Percentiles rank a stretch among this genome's conserved stretches.
These are phyloP conservation scores for Dryococelus australis DNA, from an alignment of 2,888 invertebrate species.

Conservation along the genomic window DNA sequence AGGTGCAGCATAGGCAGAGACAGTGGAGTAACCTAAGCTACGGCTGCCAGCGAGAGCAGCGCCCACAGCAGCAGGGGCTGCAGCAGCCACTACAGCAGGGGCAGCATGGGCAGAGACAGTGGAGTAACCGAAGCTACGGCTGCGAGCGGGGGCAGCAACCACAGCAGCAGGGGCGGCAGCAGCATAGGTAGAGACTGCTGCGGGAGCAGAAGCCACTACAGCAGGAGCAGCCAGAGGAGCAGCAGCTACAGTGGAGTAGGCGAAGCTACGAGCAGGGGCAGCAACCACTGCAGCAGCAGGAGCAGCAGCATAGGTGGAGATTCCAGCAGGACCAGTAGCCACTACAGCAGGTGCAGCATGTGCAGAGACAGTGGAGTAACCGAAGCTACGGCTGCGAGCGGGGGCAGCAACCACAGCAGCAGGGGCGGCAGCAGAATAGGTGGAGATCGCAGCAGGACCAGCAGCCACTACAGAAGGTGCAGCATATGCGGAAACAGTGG, in stretches of 20 bases:
- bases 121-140: constrained; percentile 43
- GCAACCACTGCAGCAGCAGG: constrained; percentile 49
- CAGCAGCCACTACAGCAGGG: constrained; percentile 28
- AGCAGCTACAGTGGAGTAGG: too few relatives aligned
- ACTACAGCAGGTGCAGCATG: constrained; percentile 32
- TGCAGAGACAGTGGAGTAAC: too few relatives aligned
- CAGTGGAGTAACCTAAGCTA: constrained; percentile 45
- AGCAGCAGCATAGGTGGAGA: constrained; percentile 44
- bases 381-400: constrained; percentile 33
- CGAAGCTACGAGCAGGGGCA: constrained; percentile 34
- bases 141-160: constrained; percentile 32
- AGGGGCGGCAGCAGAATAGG: constrained; percentile 48
- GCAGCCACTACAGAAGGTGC: constrained; percentile 43
- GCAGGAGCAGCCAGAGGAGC: too few relatives aligned
- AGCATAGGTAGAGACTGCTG: constrained; percentile 47
- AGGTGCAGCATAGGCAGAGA: too few relatives aligned
- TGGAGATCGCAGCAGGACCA: constrained; percentile 38
- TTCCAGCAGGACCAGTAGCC: constrained; percentile 48
- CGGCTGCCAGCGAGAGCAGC: constrained; percentile 34
- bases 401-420: constrained; percentile 41
- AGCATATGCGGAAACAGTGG: constrained; percentile 48
- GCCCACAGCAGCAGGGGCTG: constrained; percentile 48
- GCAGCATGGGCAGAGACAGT: too few relatives aligned
- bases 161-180: constrained; percentile 50
- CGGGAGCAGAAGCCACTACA: constrained; percentile 46